Conservation (phyloP, 2,113 vertebrate species). For the Panthera uncia region DNA sequence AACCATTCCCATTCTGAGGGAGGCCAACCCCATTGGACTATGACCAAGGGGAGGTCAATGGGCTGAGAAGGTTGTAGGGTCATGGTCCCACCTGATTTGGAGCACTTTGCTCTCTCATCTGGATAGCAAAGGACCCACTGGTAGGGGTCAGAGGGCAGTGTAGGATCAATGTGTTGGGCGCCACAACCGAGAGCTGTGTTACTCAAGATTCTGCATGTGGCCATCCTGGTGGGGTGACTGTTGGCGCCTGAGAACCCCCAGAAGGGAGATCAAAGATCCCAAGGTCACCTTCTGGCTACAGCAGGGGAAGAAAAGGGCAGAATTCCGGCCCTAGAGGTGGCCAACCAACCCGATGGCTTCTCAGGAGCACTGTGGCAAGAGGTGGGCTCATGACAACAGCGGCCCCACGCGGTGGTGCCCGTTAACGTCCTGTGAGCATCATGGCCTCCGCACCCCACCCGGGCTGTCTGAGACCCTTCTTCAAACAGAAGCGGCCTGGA, state of each 20-base stretch:
- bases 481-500: background rate
- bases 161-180: background rate
- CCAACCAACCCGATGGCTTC: background rate
- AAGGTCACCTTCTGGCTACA: background rate
- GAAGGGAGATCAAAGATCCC: background rate
- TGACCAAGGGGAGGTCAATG: background rate
- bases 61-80: background rate
- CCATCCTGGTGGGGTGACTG: background rate
- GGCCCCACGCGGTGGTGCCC: rapidly evolving
- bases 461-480: background rate
- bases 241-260: background rate
- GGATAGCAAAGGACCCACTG: background rate
- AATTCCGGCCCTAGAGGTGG: background rate
- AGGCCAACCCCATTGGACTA: background rate
- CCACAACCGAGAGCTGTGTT: rapidly evolving
- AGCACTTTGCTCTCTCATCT: background rate
- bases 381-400: rapidly evolving
- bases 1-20: background rate
- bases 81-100: background rate
- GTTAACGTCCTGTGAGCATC: rapidly evolving
- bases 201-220: background rate
- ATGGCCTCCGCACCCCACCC: too few relatives aligned
- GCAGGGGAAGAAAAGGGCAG: rapidly evolving
- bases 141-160: background rate
- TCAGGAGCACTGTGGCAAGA: background rate